Percentiles rank a stretch among this genome's conserved stretches.
These are phyloP conservation scores for Imbricaverruca yamaguchii DNA, from an alignment of 2,888 invertebrate species.

Conservation along the genomic window DNA sequence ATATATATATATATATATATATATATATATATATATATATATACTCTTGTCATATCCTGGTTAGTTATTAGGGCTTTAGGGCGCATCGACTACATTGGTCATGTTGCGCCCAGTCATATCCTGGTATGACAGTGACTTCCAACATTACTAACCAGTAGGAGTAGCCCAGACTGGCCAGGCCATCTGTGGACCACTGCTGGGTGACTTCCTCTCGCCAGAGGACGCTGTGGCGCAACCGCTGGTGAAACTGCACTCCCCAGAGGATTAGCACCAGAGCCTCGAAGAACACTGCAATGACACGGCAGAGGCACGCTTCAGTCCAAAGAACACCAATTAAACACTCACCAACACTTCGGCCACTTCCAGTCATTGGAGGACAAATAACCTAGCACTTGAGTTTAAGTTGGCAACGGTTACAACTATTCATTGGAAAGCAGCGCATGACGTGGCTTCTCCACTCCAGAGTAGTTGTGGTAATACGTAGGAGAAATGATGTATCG, in stretches of 20 bases:
- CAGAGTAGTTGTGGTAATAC: too few species aligned
- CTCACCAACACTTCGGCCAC: not conserved
- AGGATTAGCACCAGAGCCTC: constrained; percentile 66
- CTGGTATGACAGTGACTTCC: too few species aligned
- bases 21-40: too few species aligned
- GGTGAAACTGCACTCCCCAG: constrained; percentile 76
- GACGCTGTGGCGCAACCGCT: constrained; percentile 71
- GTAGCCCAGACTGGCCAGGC: constrained; percentile 69
- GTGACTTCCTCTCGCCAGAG: constrained; percentile 60
- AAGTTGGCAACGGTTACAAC: too few species aligned
- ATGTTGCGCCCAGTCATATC: not conserved
- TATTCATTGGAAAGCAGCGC: too few species aligned
- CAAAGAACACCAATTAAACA: not conserved
- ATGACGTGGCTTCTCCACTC: too few species aligned
- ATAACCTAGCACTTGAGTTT: too few species aligned
- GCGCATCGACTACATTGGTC: too few species aligned
- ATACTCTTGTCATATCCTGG: not conserved
- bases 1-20: too few species aligned
- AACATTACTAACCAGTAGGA: constrained; percentile 65
- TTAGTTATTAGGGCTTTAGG: too few species aligned
- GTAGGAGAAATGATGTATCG: too few species aligned
- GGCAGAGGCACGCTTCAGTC: not conserved
- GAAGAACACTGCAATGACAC: constrained; percentile 56
- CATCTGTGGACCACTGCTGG: constrained; percentile 73
- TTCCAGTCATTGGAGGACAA: too few species aligned